These are phyloP conservation scores for Trichomalopsis sarcophagae DNA, from an alignment of 1,140 invertebrate species.

Conservation along the genomic window DNA sequence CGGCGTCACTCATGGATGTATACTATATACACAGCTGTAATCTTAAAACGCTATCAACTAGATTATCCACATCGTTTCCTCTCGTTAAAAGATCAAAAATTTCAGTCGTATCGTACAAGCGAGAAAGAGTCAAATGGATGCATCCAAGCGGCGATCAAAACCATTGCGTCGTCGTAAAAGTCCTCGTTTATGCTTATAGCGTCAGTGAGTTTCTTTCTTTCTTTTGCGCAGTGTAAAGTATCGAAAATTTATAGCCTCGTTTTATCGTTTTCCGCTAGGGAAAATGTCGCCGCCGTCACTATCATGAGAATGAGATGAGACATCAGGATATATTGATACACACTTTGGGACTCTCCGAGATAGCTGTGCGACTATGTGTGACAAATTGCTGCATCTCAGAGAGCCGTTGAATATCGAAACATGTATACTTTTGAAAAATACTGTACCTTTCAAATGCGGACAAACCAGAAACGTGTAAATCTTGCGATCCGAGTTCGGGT, in stretches of 20 bases:
- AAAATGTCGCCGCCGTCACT: not conserved
- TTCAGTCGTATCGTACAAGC: not conserved
- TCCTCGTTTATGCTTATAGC: not conserved
- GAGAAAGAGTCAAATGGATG: not conserved
- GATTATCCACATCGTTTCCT: not conserved
- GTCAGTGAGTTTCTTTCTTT: not conserved
- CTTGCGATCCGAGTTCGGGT: not conserved
- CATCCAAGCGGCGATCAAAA: not conserved
- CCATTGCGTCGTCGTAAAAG: not conserved
- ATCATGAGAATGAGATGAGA: constrained; percentile 11
- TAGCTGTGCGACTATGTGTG: not conserved
- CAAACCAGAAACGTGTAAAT: not conserved
- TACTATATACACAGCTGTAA: not conserved
- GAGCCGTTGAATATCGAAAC: not conserved
- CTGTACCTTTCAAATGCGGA: constrained; percentile 19
- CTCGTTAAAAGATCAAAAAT: too few relatives aligned
- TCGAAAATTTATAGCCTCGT: constrained; percentile 11
- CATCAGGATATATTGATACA: constrained; percentile 6
- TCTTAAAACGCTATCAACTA: not conserved
- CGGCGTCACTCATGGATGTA: not conserved
- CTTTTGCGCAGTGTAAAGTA: not conserved
- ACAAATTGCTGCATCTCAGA: not conserved
- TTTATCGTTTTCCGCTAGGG: not conserved
- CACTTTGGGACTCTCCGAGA: not conserved
- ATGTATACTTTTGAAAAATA: constrained; percentile 3